Base-by-base conservation (phyloP, 2,113 vertebrate genomes). In the Pangasianodon gigas region DNA sequence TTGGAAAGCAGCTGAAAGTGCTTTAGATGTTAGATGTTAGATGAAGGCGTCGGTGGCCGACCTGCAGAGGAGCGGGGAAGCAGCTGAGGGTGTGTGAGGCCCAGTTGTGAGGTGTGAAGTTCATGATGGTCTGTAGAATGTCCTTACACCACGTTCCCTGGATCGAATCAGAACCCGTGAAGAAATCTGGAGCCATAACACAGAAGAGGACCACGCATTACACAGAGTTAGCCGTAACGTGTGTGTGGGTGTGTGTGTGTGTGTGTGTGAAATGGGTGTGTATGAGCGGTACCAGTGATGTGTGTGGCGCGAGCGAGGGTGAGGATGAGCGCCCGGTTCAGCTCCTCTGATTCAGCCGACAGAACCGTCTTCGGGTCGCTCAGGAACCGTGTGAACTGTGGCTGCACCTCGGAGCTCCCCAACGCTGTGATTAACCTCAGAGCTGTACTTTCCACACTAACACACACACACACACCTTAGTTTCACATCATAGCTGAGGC, bases 91-190 rank as follows among this genome's bases (percentile, higher is more conserved):
- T 99, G 91, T 99, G 98, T 24, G 98, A 98, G 52, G 98, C 98
- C 98, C 98, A 99, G 93, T 99, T 99, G 92, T 99, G 98, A 84
- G 98, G 98, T 0, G 98, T 99, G 93, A 99, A 99, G 94, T 93
- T 98, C 97, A 99, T 99, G 94, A 99, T 99, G 89, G 98, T 99
- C 94, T 99, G 98, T 87, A 99, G 95, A 93, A 99, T 99, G 93
- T 99, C 98, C 94, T 99, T 99, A 94, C 98, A 99, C 98, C 98
- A 99, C 37, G 98, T 99, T 56, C 98, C 98, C 71, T 99, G 98
- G 94, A 99, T 99, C 88, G 98, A 99, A 94, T 99, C 98, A 0
- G 98, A 99, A 11, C 98, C 98, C 91, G 98, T 99, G 94, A 99
- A 99, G 93, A 99, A 99, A 94, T 99, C 98, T 99, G 62, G 91